Conservation (phyloP, 2,888 invertebrate species). For the Oscheius sp. region DNA sequence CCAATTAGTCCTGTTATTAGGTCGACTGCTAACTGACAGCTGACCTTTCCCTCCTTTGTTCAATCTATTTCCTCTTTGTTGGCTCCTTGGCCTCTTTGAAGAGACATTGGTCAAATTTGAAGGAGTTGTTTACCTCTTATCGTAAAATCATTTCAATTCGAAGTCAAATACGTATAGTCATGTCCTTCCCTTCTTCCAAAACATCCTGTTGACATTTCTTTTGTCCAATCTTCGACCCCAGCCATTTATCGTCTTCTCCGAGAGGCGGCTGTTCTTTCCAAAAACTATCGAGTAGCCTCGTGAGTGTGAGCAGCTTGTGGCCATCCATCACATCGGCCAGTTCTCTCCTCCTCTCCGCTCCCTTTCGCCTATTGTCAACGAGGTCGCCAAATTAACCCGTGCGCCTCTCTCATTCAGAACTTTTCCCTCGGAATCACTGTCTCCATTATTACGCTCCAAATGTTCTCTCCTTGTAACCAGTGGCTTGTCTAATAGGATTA, state of each 20-base stretch:
- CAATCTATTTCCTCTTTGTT: too few relatives aligned
- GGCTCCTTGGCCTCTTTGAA: too few relatives aligned
- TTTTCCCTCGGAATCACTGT: slow-evolving; percentile 1
- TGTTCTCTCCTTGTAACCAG: background rate
- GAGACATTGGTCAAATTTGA: too few relatives aligned
- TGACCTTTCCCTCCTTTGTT: too few relatives aligned
- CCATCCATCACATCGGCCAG: slow-evolving; percentile 20
- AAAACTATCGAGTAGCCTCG: background rate
- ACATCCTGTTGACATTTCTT: background rate
- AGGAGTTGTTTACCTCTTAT: too few relatives aligned
- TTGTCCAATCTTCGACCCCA: background rate
- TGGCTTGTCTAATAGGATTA: slow-evolving; percentile 14
- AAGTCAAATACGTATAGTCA: too few relatives aligned
- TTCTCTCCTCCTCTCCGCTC: slow-evolving; percentile 8
- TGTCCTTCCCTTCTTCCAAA: background rate
- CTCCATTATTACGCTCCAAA: slow-evolving; percentile 21
- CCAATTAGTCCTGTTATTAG: too few relatives aligned
- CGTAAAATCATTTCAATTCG: too few relatives aligned
- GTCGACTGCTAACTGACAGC: too few relatives aligned
- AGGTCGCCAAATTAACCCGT: slow-evolving; percentile 16
- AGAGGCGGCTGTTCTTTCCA: background rate
- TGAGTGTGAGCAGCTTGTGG: slow-evolving; percentile 8
- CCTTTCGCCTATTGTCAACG: slow-evolving; percentile 18
- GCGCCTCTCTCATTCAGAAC: slow-evolving; percentile 1
- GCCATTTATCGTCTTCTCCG: background rate